Evolutionary conservation across 2,888 invertebrate species (phyloP), one percentile per base, ranked within the genome.

Genomic region (Dicyrtoma fusca): DNA sequence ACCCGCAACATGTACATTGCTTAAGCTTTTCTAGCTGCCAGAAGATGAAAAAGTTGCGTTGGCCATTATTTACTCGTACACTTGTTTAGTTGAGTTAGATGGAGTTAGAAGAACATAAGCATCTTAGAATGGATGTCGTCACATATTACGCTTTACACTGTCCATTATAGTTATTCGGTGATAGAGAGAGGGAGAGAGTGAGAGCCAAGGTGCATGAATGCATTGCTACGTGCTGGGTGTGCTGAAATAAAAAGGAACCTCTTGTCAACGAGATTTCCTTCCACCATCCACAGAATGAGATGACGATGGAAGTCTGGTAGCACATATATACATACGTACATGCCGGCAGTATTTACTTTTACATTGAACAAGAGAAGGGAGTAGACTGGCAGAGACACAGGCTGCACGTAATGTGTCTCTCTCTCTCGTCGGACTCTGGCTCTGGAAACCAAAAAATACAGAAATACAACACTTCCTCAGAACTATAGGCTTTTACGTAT

Each of bases 51-150:
- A 61, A 61, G 61, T 61, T 26, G 61, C 51, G 51, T 19, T 45
- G 26, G 14, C 34, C 53, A 55, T 66, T 55, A 66, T 66, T 66
- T 53, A 66, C 53, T 66, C 42, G 21, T 66, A 66, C 25, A 17
- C 51, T 45, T 51, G 47, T 47, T 45, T 45, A 63, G 47, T 63
- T 45, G 63, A 63, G 47, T 63, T 63, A 47, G 63, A 63, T 51
- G 53, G 51, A 66, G 25, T 53, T 10, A 53, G 66, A 11, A 66
- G 34, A 53, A 53, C 66, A 17, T 66, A 57, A 57, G 57, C 26
- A 25, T 66, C 51, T 44, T 44, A 21, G 45, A 45, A 42, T 63
- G 44, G 45, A 8, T 17, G 21, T 45, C 49, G 64, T 49, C 49
- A 64, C 49, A 64, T 47, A 64, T 49, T 64, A 49, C 17, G 4